A percentile compares a stretch with the other conserved stretches of the same genome.
Conservation (phyloP, 2,888 invertebrate genomes). For the Neelides folsomi region DNA sequence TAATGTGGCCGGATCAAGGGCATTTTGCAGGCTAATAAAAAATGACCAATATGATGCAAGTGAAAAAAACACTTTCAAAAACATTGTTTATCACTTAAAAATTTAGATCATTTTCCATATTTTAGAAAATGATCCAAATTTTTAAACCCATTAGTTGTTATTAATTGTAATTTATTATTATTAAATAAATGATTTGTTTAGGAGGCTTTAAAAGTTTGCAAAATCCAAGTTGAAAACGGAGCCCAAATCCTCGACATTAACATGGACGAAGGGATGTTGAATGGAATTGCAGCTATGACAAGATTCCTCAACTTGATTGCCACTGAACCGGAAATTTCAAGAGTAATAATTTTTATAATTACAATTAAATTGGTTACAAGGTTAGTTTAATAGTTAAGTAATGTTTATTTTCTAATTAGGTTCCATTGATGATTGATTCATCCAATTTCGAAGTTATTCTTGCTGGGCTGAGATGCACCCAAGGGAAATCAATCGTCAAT, state of each 20-base stretch:
- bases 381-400: too few species aligned
- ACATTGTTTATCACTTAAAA: background rate
- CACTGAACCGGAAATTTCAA: slow-evolving; percentile 46
- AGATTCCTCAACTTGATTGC: slow-evolving; percentile 45
- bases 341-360: slow-evolving; percentile 34
- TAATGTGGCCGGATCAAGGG: slow-evolving; percentile 46
- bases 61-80: too few species aligned
- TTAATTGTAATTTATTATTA: background rate
- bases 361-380: too few species aligned
- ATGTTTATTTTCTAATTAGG: slow-evolving; percentile 34
- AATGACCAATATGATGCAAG: slow-evolving; percentile 43
- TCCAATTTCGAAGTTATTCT: slow-evolving; percentile 46
- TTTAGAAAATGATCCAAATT: background rate
- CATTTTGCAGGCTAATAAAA: slow-evolving; percentile 43
- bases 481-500: slow-evolving; percentile 47
- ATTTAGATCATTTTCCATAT: background rate
- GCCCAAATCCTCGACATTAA: slow-evolving; percentile 48
- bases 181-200: slow-evolving; percentile 29
- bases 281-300: slow-evolving; percentile 43
- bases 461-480: slow-evolving; percentile 45
- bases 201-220: slow-evolving; percentile 44
- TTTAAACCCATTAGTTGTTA: background rate
- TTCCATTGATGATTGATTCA: slow-evolving; percentile 47
- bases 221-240: slow-evolving; percentile 46
- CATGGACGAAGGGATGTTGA: slow-evolving; percentile 48